Percentiles rank a stretch among this genome's conserved stretches.
phyloP scores from a whole-genome alignment of 1,140 invertebrate species.

The Drosophila kohkoa region DNA sequence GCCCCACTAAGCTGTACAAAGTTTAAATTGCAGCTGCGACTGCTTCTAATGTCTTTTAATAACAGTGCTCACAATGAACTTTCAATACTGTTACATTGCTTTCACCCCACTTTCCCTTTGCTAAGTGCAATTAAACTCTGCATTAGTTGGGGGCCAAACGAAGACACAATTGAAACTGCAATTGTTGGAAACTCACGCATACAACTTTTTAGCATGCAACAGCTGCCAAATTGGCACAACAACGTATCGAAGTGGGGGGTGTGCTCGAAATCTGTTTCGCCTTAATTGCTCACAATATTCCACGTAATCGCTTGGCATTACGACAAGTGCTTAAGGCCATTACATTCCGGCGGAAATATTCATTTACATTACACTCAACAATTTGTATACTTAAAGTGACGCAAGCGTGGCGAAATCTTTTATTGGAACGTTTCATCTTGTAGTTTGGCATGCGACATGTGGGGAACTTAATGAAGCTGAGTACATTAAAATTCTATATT shows the following conservation, averaged over 20 bases:
- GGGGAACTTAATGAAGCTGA: slow-evolving; percentile 4
- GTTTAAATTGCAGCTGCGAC: slow-evolving; percentile 43
- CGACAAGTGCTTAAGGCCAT: background rate
- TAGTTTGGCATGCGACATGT: slow-evolving; percentile 1
- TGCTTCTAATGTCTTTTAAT: slow-evolving; percentile 44
- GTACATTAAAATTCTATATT: slow-evolving; percentile 3
- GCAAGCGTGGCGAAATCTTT: slow-evolving; percentile 1
- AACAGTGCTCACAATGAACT: slow-evolving; percentile 17
- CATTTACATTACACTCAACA: background rate
- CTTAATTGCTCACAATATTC: background rate
- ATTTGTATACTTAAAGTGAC: background rate
- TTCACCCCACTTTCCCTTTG: background rate
- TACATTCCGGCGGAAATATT: background rate
- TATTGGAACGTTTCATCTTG: background rate
- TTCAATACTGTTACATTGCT: background rate
- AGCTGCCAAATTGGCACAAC: background rate
- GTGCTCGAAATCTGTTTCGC: background rate
- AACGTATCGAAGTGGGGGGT: background rate
- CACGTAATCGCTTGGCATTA: background rate
- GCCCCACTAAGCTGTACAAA: slow-evolving; percentile 28
- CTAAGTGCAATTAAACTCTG: slow-evolving; percentile 49
- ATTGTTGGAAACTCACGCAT: slow-evolving; percentile 20
- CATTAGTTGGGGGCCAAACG: slow-evolving; percentile 53
- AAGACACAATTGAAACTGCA: slow-evolving; percentile 15
- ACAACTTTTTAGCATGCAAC: slow-evolving; percentile 10